Base-by-base conservation (phyloP, 2,113 vertebrate genomes). In the Neodon shergylaensis region DNA sequence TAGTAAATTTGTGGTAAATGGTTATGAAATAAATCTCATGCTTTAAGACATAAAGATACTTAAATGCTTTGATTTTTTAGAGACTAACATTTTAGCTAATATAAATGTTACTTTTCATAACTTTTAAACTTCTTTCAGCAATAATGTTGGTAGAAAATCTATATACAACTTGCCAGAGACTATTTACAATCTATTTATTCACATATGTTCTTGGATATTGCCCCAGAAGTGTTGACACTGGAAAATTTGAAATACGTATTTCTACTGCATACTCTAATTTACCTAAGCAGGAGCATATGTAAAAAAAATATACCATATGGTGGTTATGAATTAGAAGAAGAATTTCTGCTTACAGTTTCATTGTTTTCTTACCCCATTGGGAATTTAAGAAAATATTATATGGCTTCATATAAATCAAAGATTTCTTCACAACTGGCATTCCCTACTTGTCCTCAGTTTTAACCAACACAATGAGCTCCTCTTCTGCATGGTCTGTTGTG, bases 371-470 rank as follows among this genome's bases (percentile, higher is more conserved):
- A 54, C 74, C 14, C 16, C 24, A 17, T 36, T 77, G 33, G 9
- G 95, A 93, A 94, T 93, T 91, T 77, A 89, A 61, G 54, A 72
- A 92, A 87, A 94, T 83, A 36, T 3, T 91, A 61, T 61, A 28
- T 52, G 31, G 0, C 1, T 74, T 96, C 78, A 90, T 42, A 82
- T 1, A 89, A 82, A 82, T 79, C n/a, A 73, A 89, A 88, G 26
- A 82, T 17, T 89, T 96, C 31, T 33, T 85, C 58, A 85, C 49
- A 73, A 81, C 39, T 85, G 11, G 12, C 12, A 58, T 49, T 87
- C n/a, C 7, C 8, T 47, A 0, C 74, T 95, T 93, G 31, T 78
- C 17, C 31, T 88, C 36, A 92, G 22, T 95, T 74, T 82, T 88
- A 94, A 58, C 5, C 52, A 78, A 61, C 28, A 84, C 7, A 79